These are phyloP conservation scores for Patella pellucida DNA, from an alignment of 2,888 invertebrate species.

Conservation along the genomic window DNA sequence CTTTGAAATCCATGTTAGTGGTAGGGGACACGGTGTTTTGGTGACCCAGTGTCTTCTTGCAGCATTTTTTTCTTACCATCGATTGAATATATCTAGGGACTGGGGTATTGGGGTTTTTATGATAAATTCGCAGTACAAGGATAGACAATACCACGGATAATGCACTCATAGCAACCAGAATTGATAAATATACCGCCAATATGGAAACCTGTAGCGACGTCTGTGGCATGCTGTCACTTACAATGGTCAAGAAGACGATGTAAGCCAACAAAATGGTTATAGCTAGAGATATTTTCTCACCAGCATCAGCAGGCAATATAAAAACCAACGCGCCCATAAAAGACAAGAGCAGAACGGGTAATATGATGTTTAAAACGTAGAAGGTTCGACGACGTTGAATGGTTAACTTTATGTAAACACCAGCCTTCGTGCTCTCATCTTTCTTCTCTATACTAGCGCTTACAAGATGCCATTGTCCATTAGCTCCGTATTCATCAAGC, in stretches of 20 bases:
- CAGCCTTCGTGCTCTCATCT: neutral
- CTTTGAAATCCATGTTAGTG: too few species aligned
- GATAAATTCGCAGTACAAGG: conserved; percentile 28
- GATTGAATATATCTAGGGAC: neutral
- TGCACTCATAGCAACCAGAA: conserved; percentile 24
- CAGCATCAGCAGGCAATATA: conserved; percentile 31
- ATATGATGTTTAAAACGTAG: conserved; percentile 33
- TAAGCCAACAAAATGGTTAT: conserved; percentile 34
- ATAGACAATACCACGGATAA: conserved; percentile 26
- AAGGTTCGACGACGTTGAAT: conserved; percentile 29
- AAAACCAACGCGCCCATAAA: conserved; percentile 31
- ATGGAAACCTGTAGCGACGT: conserved; percentile 32
- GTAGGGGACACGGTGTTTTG: too few species aligned
- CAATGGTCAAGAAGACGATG: conserved; percentile 33
- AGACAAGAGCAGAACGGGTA: conserved; percentile 29
- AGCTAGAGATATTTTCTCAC: conserved; percentile 30
- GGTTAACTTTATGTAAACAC: conserved; percentile 18
- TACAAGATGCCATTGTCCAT: conserved; percentile 32
- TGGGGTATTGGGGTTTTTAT: conserved; percentile 11
- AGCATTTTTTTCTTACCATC: too few species aligned
- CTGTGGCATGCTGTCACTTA: conserved; percentile 31
- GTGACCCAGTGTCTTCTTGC: too few species aligned
- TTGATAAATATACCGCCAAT: conserved; percentile 24
- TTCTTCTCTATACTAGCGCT: conserved; percentile 16
- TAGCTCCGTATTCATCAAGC: conserved; percentile 14